Evolutionary conservation across 2,797 vertebrate genomes (phyloP), one percentile per base, ranked within the genome.

Genomic region (Sphaeramia orbicularis): DNA sequence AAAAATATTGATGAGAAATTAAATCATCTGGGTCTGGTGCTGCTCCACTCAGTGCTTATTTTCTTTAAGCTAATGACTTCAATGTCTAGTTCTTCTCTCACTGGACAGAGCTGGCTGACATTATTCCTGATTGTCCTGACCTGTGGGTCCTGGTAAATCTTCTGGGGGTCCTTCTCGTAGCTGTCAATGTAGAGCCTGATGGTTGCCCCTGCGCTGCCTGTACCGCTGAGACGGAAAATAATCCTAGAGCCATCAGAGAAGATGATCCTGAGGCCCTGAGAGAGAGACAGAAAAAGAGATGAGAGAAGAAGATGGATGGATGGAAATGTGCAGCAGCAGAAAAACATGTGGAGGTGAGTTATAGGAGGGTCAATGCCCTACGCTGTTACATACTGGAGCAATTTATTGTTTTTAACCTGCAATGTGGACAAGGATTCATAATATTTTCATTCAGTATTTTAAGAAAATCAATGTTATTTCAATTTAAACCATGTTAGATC

Each of bases 161-260:
- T 99, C 86, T 95, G 78, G 0, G 88, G 59, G 19, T 98, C 97
- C 48, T 98, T 98, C 93, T 98, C 97, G 0, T 98, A 99, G 94
- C 97, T 99, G 93, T 99, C 98, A 6, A 99, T 96, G 91, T 99
- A 99, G 36, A 99, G 94, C 42, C 98, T 93, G 80, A 99, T 76
- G 3, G 97, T 99, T 40, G 98, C 98, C 24, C 98, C 98, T 0
- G 98, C 96, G 0, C 98, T 99, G 87, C 98, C 98, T 0, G 98
- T 99, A 52, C 98, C 98, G 0, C 98, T 99, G 64, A 99, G 95
- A 58, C 98, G 95, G 93, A 99, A 99, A 82, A 99, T 97, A 67
- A 99, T 91, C 45, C 98, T 96, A 8, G 98, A 99, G 40, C 97
- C 98, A 0, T 99, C 97, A 0, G 96, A 87, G 85, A 99, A 99